Evolutionary conservation across 2,113 vertebrate genomes (phyloP).

Genomic region (Grantiella picta): DNA sequence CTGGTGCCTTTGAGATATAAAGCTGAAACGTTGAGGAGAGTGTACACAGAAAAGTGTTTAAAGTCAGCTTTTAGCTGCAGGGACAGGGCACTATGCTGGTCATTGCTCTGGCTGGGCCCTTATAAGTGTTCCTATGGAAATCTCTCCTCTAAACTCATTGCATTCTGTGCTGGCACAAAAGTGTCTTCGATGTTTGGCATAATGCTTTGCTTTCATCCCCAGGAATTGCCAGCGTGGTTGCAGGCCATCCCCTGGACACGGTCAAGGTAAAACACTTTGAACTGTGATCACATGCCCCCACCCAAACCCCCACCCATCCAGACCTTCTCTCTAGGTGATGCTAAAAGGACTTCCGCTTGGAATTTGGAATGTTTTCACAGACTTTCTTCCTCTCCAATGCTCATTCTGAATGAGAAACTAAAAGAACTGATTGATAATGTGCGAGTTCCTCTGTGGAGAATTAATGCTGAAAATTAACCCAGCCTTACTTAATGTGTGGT

Average conservation of each 20-base stretch:
- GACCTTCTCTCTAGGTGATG: neutral
- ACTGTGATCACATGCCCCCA: neutral
- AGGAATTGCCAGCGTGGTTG: slow-evolving; percentile 76
- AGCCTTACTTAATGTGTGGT: neutral
- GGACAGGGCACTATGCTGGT: neutral
- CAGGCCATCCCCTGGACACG: slow-evolving; percentile 79
- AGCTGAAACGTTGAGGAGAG: neutral
- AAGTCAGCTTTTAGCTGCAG: neutral
- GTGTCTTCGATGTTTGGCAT: neutral
- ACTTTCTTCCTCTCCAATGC: neutral
- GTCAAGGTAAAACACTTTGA: slow-evolving; percentile 74
- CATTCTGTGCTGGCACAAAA: neutral
- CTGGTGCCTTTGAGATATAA: neutral
- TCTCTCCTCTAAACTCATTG: neutral
- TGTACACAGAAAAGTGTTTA: neutral
- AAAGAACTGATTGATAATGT: rapidly evolving
- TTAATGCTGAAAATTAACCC: slow-evolving; percentile 2
- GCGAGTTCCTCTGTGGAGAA: neutral
- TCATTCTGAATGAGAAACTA: neutral
- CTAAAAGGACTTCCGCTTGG: neutral
- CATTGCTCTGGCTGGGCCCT: neutral
- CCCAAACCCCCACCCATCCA: neutral
- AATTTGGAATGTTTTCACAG: neutral
- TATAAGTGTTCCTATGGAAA: neutral
- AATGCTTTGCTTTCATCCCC: slow-evolving; percentile 26